Conservation (phyloP, 1,140 invertebrate species). For the Drosophila tsacasi region DNA sequence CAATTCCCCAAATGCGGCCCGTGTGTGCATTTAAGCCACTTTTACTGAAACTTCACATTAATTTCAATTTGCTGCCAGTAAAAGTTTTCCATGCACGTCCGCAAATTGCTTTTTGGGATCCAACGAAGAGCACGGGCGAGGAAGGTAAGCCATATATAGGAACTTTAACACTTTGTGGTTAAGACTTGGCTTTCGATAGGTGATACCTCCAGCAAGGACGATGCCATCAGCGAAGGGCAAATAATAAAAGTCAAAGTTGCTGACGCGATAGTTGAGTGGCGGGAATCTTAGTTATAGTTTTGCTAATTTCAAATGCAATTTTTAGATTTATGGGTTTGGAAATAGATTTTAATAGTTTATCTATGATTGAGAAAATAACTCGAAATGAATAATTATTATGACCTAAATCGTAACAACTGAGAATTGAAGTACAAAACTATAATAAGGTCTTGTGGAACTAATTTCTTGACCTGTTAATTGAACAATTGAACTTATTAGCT, state of each 20-base stretch:
- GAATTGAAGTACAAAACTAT: neutral
- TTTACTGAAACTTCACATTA: conserved; percentile 84
- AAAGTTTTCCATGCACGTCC: conserved; percentile 83
- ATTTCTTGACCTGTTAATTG: neutral
- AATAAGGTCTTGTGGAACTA: neutral
- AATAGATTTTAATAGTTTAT: neutral
- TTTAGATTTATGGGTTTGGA: neutral
- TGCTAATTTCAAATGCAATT: conserved; percentile 2
- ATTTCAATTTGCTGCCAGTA: conserved; percentile 84
- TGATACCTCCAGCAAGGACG: conserved; percentile 36
- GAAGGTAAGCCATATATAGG: conserved; percentile 48
- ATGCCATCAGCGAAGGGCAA: conserved; percentile 32
- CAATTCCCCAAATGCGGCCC: conserved; percentile 84
- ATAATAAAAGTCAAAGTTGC: conserved; percentile 41
- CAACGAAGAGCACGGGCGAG: conserved; percentile 1
- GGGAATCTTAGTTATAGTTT: conserved; percentile 9
- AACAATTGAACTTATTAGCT: neutral
- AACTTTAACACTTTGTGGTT: conserved; percentile 78
- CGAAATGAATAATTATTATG: neutral
- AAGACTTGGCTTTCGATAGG: conserved; percentile 60
- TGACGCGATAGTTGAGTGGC: conserved; percentile 1
- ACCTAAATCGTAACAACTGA: neutral
- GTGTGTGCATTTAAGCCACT: conserved; percentile 85
- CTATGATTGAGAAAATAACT: neutral
- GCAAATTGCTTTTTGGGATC: conserved; percentile 78